Percentiles rank a stretch among this genome's conserved stretches.
These are phyloP conservation scores for Drosophila borborema DNA, from an alignment of 2,888 invertebrate genomes.

Conservation along the genomic window DNA sequence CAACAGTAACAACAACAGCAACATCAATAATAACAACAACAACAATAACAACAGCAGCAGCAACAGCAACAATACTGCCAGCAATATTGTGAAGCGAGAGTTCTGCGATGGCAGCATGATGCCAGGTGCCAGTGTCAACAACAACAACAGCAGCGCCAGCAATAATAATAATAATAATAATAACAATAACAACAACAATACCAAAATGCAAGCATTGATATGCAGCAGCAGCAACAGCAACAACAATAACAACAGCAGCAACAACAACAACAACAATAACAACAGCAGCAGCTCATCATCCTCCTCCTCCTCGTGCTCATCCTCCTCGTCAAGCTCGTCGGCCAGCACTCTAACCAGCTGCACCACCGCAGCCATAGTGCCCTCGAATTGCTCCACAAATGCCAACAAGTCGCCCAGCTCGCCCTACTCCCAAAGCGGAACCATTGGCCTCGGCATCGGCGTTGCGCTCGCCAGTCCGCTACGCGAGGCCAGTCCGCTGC, in stretches of 20 bases:
- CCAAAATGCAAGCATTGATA: slow-evolving; percentile 69
- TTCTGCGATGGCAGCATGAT: slow-evolving; percentile 82
- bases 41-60: slow-evolving; percentile 36
- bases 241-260: slow-evolving; percentile 32
- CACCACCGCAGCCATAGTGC: slow-evolving; percentile 82
- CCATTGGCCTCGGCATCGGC: slow-evolving; percentile 53
- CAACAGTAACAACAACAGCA: slow-evolving; percentile 35
- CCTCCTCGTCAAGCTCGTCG: slow-evolving; percentile 75
- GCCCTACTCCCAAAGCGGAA: slow-evolving; percentile 69
- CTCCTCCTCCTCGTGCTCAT: slow-evolving; percentile 79
- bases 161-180: slow-evolving; percentile 61
- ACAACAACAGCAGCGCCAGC: slow-evolving; percentile 61
- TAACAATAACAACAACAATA: slow-evolving; percentile 60
- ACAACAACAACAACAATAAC: slow-evolving; percentile 36
- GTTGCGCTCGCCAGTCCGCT: slow-evolving; percentile 41
- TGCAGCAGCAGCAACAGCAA: slow-evolving; percentile 41
- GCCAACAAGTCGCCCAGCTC: slow-evolving; percentile 80
- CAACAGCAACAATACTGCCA: slow-evolving; percentile 41
- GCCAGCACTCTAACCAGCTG: slow-evolving; percentile 70
- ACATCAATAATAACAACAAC: slow-evolving; percentile 24
- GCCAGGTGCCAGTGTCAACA: slow-evolving; percentile 73
- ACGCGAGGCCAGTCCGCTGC: slow-evolving; percentile 58
- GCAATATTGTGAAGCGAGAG: slow-evolving; percentile 83
- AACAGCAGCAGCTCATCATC: slow-evolving; percentile 80
- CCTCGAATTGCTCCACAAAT: slow-evolving; percentile 79